Conservation (phyloP, 2,888 invertebrate species). For the Harmothoe impar region DNA sequence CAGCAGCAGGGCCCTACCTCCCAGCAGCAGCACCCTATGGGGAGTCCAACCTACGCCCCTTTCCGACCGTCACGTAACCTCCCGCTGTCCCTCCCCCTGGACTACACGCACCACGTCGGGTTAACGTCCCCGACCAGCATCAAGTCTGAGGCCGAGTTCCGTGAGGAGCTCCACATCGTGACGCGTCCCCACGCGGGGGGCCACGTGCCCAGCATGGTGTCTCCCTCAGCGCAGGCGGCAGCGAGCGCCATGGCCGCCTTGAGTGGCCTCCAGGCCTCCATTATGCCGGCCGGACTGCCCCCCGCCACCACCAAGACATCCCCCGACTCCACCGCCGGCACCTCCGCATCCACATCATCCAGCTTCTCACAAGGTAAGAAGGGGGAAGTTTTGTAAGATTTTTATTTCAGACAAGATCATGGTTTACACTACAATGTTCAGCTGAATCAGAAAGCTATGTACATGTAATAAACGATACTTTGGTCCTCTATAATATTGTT, state of each 20-base stretch:
- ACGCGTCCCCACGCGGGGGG: not conserved
- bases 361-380: slow-evolving; percentile 32
- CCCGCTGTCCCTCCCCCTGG: not conserved
- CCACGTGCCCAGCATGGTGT: slow-evolving; percentile 50
- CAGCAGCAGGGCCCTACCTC: not conserved
- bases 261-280: slow-evolving; percentile 50
- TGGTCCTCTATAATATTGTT: too few species aligned
- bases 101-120: slow-evolving; percentile 3
- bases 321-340: slow-evolving; percentile 28
- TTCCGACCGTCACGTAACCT: slow-evolving; percentile 7
- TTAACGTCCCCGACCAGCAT: not conserved
- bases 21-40: not conserved
- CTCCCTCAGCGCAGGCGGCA: slow-evolving; percentile 51
- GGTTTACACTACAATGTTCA: too few species aligned
- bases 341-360: slow-evolving; percentile 1
- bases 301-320: slow-evolving; percentile 10
- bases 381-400: too few species aligned
- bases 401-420: too few species aligned
- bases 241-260: slow-evolving; percentile 51
- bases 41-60: not conserved
- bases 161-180: slow-evolving; percentile 41
- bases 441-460: too few species aligned
- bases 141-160: not conserved
- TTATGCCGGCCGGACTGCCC: not conserved
- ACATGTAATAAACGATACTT: too few species aligned